Evolutionary conservation across 2,113 vertebrate genomes (phyloP), one percentile per base, ranked within the genome.

Genomic region (Calidris pygmaea): DNA sequence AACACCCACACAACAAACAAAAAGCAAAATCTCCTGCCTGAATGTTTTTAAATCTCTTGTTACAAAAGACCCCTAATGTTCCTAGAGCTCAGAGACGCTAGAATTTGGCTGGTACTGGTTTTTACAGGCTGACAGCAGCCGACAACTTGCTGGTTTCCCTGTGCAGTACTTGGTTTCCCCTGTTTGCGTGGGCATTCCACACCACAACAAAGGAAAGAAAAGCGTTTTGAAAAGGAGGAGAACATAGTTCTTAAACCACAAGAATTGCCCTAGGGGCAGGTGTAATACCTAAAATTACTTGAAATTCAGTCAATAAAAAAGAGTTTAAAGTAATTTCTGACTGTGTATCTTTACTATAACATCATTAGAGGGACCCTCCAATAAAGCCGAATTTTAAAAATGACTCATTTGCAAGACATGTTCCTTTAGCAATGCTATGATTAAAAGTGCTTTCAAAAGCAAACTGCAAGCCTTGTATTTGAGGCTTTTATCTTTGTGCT

Each of bases 231-330:
- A 72, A 90, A 87, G 76, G 76, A 87, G 80, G 56, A 82, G 84
- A 93, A 50, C 67, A 53, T 71, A 93, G 67, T 19, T 93, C 60
- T 89, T 37, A 87, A 90, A 53, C 95, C 96, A 85, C 83, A 96
- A 71, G 81, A 96, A 97, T 84, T 92, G 63, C 80, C 94, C 93
- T 21, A 30, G 30, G 39, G 95, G 90, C 65, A 94, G 59, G 60
- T 75, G n/a, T 59, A 95, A 93, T 92, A 85, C 43, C 84, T 72
- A 47, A 95, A 93, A 89, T 96, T 52, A 85, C 86, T 81, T 89
- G 63, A 95, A 85, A 86, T 88, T 80, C 47, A 89, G 72, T 90
- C 90, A 89, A 92, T 96, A 83, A 94, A 96, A 96, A 87, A 94
- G 85, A 85, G 88, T 92, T 95, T 94, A 93, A 92, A 93, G 75